Conservation (phyloP, 2,113 vertebrate genomes). For the Rhombomys opimus region DNA sequence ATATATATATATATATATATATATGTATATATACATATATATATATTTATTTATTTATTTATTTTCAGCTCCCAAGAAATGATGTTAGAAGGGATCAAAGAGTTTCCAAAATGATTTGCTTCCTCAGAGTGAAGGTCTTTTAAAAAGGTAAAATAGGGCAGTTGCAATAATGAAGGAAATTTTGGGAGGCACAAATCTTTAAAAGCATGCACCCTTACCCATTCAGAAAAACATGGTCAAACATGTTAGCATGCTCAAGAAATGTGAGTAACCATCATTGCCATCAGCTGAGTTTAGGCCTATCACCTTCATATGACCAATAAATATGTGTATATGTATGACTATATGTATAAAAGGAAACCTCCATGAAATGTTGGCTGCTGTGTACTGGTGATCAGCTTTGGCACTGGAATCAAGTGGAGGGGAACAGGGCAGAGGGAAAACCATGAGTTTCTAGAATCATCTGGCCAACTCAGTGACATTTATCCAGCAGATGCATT, state of each 20-base stretch:
- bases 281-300: not conserved
- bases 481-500: not conserved
- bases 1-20: no score
- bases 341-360: not conserved
- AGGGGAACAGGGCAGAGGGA: fast-evolving
- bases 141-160: conserved; percentile 15
- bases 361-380: fast-evolving
- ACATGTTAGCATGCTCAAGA: not conserved
- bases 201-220: not conserved
- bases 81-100: not conserved
- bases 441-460: not conserved
- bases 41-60: no score
- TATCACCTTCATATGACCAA: no score
- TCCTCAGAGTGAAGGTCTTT: not conserved
- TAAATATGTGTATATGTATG: not conserved
- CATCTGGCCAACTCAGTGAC: not conserved
- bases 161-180: not conserved
- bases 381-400: fast-evolving
- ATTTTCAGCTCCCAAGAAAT: conserved; percentile 43
- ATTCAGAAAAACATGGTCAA: not conserved
- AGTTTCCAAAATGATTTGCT: not conserved
- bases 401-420: fast-evolving
- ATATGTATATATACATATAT: no score
- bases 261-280: not conserved
- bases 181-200: not conserved